These are phyloP conservation scores for Aphodius granarius DNA, from an alignment of 2,888 invertebrate genomes.

Conservation along the genomic window DNA sequence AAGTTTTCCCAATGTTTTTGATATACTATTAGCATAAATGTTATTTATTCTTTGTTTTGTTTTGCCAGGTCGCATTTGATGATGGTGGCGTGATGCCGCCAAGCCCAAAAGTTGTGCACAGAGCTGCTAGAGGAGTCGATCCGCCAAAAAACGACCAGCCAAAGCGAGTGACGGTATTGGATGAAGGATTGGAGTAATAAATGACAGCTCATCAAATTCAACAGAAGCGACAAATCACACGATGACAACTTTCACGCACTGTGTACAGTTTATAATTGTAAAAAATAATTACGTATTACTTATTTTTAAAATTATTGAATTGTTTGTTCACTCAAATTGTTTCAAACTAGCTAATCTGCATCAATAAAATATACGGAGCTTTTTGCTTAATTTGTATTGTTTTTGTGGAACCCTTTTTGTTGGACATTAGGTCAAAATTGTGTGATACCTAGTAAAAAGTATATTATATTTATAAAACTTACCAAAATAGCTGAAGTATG, in stretches of 20 bases:
- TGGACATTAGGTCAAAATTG: too few species aligned
- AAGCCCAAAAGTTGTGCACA: background rate
- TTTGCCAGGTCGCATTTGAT: too few species aligned
- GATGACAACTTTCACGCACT: background rate
- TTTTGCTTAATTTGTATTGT: background rate
- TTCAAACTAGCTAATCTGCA: background rate
- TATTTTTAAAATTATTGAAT: background rate
- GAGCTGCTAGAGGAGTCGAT: background rate
- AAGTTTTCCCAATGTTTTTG: too few species aligned
- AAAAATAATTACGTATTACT: background rate
- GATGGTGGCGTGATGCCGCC: background rate
- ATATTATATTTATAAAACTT: too few species aligned
- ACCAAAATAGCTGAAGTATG: background rate
- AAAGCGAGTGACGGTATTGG: background rate
- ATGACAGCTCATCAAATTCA: background rate
- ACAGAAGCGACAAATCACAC: too few species aligned
- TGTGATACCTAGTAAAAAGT: too few species aligned
- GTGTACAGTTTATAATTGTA: background rate
- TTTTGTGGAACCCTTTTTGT: too few species aligned
- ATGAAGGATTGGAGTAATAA: background rate
- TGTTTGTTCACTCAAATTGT: background rate
- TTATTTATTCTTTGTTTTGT: too few species aligned
- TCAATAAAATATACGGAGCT: background rate
- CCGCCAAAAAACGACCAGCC: background rate
- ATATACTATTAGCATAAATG: too few species aligned